A percentile compares a stretch with the other conserved stretches of the same genome.
These are phyloP conservation scores for Lamellibrachia columna DNA, from an alignment of 2,888 invertebrate species.

Conservation along the genomic window DNA sequence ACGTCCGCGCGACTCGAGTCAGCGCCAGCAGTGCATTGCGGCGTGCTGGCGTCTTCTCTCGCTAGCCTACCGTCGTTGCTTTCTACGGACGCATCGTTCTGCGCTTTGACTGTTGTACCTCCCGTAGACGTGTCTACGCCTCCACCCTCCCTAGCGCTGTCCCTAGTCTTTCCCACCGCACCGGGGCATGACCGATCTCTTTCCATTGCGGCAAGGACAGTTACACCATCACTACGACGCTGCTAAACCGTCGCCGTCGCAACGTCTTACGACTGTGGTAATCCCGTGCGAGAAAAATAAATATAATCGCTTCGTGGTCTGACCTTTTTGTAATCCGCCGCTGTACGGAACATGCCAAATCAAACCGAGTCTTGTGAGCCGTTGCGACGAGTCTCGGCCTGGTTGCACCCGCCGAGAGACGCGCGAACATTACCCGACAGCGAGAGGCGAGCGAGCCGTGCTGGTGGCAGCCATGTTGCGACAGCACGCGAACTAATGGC, in stretches of 20 bases:
- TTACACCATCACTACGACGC: not conserved
- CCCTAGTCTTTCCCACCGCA: not conserved
- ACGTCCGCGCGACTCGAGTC: not conserved
- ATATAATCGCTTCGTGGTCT: not conserved
- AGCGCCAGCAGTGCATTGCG: not conserved
- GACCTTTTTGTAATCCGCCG: not conserved
- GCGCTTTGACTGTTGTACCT: not conserved
- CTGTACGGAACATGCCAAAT: not conserved
- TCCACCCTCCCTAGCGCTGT: not conserved
- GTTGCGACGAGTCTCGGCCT: not conserved
- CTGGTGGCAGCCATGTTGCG: not conserved
- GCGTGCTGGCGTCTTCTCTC: not conserved
- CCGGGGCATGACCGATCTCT: not conserved
- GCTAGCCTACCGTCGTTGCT: not conserved
- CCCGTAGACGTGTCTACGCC: not conserved
- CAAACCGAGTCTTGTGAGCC: not conserved
- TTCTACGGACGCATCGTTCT: not conserved
- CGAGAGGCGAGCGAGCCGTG: not conserved
- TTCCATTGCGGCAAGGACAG: not conserved
- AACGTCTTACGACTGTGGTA: not conserved
- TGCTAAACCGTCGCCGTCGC: not conserved
- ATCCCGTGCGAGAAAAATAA: not conserved
- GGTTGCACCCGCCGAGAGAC: not conserved
- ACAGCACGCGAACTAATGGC: not conserved
- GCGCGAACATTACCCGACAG: not conserved